Conservation (phyloP, 2,113 vertebrate genomes). For the Stegostoma tigrinum region DNA sequence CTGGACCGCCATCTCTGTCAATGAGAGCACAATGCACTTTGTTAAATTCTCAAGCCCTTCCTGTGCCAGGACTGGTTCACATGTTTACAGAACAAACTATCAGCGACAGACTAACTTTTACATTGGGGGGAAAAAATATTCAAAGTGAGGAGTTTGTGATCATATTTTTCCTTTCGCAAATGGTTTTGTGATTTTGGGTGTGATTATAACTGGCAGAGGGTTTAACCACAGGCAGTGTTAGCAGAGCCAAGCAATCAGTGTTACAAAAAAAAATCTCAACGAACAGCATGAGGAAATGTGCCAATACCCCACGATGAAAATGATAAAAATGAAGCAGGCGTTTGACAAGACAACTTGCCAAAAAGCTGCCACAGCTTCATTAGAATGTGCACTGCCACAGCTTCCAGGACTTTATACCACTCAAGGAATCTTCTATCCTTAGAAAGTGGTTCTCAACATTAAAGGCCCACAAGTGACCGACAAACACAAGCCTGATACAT, state of each 20-base stretch:
- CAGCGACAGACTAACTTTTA: neutral
- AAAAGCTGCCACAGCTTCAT: neutral
- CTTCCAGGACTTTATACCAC: neutral
- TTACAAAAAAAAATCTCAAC: constrained; percentile 6
- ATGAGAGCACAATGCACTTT: neutral
- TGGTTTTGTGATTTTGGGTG: constrained; percentile 29
- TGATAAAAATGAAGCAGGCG: constrained; percentile 20
- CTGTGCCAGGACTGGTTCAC: neutral
- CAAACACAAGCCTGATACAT: neutral
- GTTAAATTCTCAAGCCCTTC: neutral
- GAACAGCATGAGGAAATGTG: constrained; percentile 26
- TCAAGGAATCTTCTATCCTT: neutral
- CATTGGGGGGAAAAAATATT: neutral
- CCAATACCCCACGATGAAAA: constrained; percentile 9
- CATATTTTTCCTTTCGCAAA: neutral
- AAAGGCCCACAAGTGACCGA: neutral
- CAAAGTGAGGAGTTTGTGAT: neutral
- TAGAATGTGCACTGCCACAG: neutral
- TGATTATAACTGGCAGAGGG: constrained; percentile 32
- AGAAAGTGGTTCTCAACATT: neutral
- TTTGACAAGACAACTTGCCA: neutral
- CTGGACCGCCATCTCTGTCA: neutral
- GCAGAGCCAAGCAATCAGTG: neutral
- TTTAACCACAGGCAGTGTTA: neutral
- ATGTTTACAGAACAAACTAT: neutral